Evolutionary conservation across 2,797 vertebrate genomes (phyloP).

Genomic region (Silurus lanzhouensis): DNA sequence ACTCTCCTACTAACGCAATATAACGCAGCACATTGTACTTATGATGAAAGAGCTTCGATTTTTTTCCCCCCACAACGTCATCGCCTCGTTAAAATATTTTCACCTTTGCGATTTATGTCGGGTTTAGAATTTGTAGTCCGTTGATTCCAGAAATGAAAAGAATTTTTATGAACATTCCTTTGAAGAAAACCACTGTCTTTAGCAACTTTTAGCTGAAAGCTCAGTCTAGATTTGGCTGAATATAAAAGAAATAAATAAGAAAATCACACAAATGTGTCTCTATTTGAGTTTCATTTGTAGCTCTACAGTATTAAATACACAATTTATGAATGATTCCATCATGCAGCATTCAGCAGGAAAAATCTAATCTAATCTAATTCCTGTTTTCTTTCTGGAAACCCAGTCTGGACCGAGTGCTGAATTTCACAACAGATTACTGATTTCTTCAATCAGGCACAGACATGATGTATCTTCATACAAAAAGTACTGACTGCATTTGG

Average conservation of each 20-base stretch:
- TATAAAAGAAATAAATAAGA: not conserved
- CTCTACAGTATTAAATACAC: not conserved
- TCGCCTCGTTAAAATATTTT: not conserved
- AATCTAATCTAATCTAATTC: not conserved
- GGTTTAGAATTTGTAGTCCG: not conserved
- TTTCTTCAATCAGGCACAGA: too few species aligned
- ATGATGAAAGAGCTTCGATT: slow-evolving; percentile 6
- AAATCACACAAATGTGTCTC: not conserved
- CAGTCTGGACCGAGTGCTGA: too few species aligned
- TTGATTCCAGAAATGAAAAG: not conserved
- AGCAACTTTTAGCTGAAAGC: not conserved
- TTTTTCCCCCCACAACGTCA: not conserved
- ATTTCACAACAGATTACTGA: too few species aligned
- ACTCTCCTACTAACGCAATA: not conserved
- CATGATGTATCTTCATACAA: too few species aligned
- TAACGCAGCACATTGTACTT: not conserved
- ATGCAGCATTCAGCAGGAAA: not conserved
- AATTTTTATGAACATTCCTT: slow-evolving; percentile 17
- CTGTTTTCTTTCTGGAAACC: not conserved
- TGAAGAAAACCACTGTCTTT: slow-evolving; percentile 34
- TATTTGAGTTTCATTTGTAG: not conserved
- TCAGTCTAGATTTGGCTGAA: not conserved
- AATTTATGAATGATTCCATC: not conserved
- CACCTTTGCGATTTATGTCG: not conserved
- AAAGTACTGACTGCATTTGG: too few species aligned